phyloP scores from a whole-genome alignment of 2,888 invertebrate species.

The Euclidia mi region DNA sequence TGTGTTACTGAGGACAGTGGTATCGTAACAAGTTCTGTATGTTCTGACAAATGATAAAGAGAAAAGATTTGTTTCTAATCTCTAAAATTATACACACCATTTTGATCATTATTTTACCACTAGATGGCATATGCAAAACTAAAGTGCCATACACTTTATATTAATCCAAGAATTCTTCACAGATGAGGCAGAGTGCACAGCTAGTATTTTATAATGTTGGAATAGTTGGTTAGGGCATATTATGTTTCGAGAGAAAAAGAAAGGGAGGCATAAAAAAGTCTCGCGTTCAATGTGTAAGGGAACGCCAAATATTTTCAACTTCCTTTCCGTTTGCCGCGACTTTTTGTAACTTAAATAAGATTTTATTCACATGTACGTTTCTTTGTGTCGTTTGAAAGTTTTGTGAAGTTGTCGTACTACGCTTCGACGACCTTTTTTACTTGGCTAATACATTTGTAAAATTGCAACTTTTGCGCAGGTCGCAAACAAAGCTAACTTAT shows the following conservation, averaged over 20 bases:
- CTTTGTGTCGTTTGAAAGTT: constrained; percentile 41
- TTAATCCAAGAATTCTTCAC: neutral
- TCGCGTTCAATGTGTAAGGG: constrained; percentile 22
- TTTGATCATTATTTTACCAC: too few relatives aligned
- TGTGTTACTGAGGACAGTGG: too few relatives aligned
- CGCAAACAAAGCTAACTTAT: neutral
- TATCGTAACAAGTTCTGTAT: too few relatives aligned
- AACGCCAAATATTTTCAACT: constrained; percentile 33
- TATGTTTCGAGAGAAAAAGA: constrained; percentile 26
- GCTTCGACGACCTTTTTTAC: neutral
- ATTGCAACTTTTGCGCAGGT: neutral
- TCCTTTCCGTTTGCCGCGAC: constrained; percentile 20
- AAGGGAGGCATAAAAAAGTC: constrained; percentile 13
- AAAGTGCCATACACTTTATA: too few relatives aligned
- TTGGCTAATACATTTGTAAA: constrained; percentile 1
- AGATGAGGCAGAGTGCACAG: too few relatives aligned
- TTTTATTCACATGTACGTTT: constrained; percentile 38
- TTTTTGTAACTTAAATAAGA: constrained; percentile 50
- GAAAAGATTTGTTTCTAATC: too few relatives aligned
- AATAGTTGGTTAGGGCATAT: constrained; percentile 13
- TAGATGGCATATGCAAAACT: too few relatives aligned
- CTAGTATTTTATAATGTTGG: constrained; percentile 19
- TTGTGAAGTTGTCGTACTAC: constrained; percentile 22
- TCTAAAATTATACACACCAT: too few relatives aligned
- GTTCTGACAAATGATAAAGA: too few relatives aligned